These are phyloP conservation scores for Chloroceryle inda DNA, from an alignment of 2,797 vertebrate genomes.

Conservation along the genomic window DNA sequence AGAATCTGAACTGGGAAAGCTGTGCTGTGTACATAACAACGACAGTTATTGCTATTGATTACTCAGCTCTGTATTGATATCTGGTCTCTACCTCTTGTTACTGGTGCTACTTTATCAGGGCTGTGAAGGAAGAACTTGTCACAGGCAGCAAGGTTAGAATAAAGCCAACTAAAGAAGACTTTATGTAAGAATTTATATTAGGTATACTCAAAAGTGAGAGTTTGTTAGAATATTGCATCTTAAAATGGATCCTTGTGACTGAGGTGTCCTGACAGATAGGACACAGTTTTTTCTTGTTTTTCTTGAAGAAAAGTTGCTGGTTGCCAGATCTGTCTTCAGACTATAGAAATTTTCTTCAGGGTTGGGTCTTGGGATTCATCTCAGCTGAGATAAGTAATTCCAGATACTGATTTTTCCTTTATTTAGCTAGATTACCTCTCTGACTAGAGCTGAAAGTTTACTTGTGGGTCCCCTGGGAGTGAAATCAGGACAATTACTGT, in stretches of 20 bases:
- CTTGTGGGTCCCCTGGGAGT: not conserved
- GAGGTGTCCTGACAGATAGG: not conserved
- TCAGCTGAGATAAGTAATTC: not conserved
- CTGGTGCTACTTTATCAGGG: not conserved
- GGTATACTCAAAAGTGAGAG: not conserved
- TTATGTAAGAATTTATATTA: not conserved
- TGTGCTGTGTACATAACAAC: not conserved
- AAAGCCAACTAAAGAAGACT: not conserved
- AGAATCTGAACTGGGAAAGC: not conserved
- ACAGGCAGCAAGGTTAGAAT: not conserved
- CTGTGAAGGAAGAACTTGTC: not conserved
- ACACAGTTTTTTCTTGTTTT: not conserved
- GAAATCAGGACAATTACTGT: not conserved
- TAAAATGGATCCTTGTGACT: conserved; percentile 3
- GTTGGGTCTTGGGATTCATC: not conserved
- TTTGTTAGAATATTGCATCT: not conserved
- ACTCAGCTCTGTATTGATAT: not conserved
- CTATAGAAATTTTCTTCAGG: not conserved
- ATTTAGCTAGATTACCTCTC: not conserved
- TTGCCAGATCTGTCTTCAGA: not conserved
- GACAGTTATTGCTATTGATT: not conserved
- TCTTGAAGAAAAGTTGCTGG: not conserved
- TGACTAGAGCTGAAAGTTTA: not conserved
- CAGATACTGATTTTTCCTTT: not conserved
- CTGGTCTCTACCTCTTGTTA: not conserved